Conservation (phyloP, 1,140 invertebrate genomes). For the Caenorhabditis tropicalis region DNA sequence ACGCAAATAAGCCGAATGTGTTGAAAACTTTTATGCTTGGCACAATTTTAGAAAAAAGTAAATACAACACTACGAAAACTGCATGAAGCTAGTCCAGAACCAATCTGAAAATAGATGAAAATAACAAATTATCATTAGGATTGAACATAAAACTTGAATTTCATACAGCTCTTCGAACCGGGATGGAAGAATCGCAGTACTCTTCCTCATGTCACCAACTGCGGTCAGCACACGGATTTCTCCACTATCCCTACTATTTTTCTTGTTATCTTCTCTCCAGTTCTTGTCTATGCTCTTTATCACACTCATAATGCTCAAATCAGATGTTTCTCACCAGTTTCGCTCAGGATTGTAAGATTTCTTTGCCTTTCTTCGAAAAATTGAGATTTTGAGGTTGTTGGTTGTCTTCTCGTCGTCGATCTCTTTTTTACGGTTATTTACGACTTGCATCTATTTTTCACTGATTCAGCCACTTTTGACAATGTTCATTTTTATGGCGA, state of each 20-base stretch:
- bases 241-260: conserved; percentile 86
- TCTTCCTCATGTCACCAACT: conserved; percentile 83
- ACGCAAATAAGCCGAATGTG: not conserved
- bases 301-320: conserved; percentile 81
- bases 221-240: conserved; percentile 86
- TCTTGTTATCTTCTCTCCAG: conserved; percentile 80
- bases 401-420: conserved; percentile 58
- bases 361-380: too few species aligned
- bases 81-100: too few species aligned
- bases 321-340: conserved; percentile 82
- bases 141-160: too few species aligned
- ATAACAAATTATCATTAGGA: too few species aligned
- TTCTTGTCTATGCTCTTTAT: conserved; percentile 82
- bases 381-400: conserved; percentile 67
- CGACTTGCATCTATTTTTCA: not conserved
- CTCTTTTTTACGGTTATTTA: conserved; percentile 22
- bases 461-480: conserved; percentile 15
- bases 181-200: conserved; percentile 42
- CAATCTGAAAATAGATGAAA: too few species aligned
- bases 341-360: conserved; percentile 80
- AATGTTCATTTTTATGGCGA: conserved; percentile 36
- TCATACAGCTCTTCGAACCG: conserved; percentile 25
- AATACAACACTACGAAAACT: too few species aligned
- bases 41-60: too few species aligned
- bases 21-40: too few species aligned